Base-by-base conservation (phyloP, 1,140 invertebrate genomes). In the Lycorma delicatula region DNA sequence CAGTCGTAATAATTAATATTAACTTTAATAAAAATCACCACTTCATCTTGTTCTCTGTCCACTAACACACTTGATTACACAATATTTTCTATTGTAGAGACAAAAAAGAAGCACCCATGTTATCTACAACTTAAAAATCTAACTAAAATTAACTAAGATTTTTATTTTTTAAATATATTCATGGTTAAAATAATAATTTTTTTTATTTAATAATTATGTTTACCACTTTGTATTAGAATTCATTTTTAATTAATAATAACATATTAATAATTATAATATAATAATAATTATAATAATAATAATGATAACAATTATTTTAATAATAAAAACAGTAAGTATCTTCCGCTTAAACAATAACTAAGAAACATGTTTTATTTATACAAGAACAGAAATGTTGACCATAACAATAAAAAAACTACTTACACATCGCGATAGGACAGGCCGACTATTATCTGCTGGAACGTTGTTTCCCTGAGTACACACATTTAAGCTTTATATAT, bases 71-170 rank as follows among this genome's bases (percentile, higher is more conserved):
- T 20, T 22, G 5, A 9, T 44, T 18, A 44, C 16, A 22, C 13
- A 18, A 44, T 44, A 44, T 22, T 20, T 44, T 20, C 18, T 20
- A 44, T 44, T 11, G 23, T 22, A 44, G 23, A 20, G 41, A 44
- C 16, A 18, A 44, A 44, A 44, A 22, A 44, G 41, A 44, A 44
- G 41, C 41, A 44, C 41, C 41, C 41, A 44, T 44, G 6, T 16
- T 44, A 44, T 44, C 41, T 44, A 44, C 41, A 44, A 44, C 41
- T 44, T 44, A 44, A 22, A 16, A 44, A 44, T 44, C 41, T 22
- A 20, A 44, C 7, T 44, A 9, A 11, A 44, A 44, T 20, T 16
- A 20, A 20, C 41, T 20, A 16, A 20, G 41, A 16, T 44, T 9
- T 44, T 44, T 16, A 22, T 44, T 44, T 44, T 44, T 44, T 16